These are phyloP conservation scores for Galerucella nymphaeae DNA, from an alignment of 2,888 invertebrate species.

Conservation along the genomic window DNA sequence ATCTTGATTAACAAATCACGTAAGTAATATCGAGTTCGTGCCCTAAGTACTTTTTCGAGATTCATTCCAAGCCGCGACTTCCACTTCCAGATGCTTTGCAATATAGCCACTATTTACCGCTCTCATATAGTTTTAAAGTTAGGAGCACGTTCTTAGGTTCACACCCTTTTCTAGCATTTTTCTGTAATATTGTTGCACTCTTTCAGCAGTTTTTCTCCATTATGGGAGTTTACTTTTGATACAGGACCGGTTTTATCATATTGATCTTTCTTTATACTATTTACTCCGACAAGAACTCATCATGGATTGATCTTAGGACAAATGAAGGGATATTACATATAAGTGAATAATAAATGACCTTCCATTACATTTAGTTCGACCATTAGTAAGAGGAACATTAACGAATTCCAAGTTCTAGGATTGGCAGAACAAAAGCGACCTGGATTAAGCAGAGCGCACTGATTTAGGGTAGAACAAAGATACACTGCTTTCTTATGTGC, in stretches of 20 bases:
- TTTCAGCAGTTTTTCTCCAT: slow-evolving; percentile 25
- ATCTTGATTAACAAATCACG: slow-evolving; percentile 17
- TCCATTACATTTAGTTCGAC: not conserved
- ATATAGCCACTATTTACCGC: slow-evolving; percentile 45
- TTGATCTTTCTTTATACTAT: too few relatives aligned
- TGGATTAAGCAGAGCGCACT: not conserved
- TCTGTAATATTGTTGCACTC: slow-evolving; percentile 29
- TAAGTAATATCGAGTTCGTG: slow-evolving; percentile 23
- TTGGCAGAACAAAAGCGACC: not conserved
- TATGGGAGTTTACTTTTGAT: not conserved
- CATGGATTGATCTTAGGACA: too few relatives aligned
- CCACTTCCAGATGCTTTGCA: slow-evolving; percentile 26
- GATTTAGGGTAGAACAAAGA: not conserved
- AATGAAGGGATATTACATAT: too few relatives aligned
- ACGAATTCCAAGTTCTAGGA: not conserved
- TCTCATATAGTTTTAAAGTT: slow-evolving; percentile 50
- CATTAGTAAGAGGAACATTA: not conserved
- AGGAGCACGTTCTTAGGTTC: slow-evolving; percentile 28
- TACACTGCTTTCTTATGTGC: not conserved
- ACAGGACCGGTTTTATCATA: not conserved
- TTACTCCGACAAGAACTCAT: too few relatives aligned
- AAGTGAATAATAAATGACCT: too few relatives aligned
- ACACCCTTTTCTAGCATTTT: slow-evolving; percentile 28
- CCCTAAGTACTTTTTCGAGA: slow-evolving; percentile 21
- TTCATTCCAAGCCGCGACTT: slow-evolving; percentile 22